These are phyloP conservation scores for Malacoctenus gilli DNA, from an alignment of 2,797 vertebrate species.

Conservation along the genomic window DNA sequence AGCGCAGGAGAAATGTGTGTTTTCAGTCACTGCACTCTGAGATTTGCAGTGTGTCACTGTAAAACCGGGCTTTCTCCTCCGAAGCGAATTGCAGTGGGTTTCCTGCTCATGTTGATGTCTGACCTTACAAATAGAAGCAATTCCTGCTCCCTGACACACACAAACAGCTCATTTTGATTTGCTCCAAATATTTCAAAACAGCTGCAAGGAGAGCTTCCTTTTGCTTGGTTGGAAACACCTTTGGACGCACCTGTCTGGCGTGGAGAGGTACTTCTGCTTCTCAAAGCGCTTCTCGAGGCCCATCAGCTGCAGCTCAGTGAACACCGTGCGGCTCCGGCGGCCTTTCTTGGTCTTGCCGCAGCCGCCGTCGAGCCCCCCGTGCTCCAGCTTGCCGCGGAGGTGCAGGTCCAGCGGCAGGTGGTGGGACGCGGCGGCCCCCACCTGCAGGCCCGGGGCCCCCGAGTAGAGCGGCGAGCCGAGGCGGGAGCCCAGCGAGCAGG, in stretches of 20 bases:
- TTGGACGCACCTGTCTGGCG: conserved; percentile 92
- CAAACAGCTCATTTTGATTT: no score
- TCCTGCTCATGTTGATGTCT: no score
- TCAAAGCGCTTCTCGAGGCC: conserved; percentile 98
- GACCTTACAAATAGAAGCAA: no score
- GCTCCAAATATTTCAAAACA: no score
- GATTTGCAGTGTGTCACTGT: no score
- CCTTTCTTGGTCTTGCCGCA: conserved; percentile 91
- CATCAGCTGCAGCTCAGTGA: conserved; percentile 98
- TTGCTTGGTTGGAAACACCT: no score
- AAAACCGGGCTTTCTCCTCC: no score
- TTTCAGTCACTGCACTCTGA: no score
- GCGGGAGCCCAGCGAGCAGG: conserved; percentile 88
- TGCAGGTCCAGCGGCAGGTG: conserved; percentile 95
- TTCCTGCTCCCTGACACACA: no score
- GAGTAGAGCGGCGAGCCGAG: conserved; percentile 87
- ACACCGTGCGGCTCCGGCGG: conserved; percentile 94
- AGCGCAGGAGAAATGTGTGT: no score
- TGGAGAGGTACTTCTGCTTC: conserved; percentile 99
- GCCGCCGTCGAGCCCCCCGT: conserved; percentile 80
- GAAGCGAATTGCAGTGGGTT: no score
- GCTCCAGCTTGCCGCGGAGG: conserved; percentile 92
- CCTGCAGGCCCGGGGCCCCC: conserved; percentile 86
- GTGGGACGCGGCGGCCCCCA: conserved; percentile 78
- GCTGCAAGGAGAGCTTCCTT: no score